Conservation (phyloP, 2,888 invertebrate species). For the Ennomos erosarius region DNA sequence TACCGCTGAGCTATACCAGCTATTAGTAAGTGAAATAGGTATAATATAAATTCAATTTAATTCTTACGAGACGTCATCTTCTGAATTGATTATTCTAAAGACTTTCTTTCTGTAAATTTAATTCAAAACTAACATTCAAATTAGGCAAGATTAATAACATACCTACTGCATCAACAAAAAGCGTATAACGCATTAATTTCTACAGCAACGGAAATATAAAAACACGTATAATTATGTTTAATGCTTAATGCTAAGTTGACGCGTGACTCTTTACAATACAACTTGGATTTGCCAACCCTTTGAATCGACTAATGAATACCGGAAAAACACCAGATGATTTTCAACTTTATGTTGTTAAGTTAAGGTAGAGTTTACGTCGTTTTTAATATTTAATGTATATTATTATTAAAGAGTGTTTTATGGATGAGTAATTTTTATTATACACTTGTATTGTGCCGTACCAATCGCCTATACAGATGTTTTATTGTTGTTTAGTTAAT, state of each 20-base stretch:
- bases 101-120: slow-evolving; percentile 19
- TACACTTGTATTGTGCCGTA: slow-evolving; percentile 63
- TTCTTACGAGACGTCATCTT: too few species aligned
- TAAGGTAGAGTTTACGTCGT: slow-evolving; percentile 46
- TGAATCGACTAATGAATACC: slow-evolving; percentile 78
- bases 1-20: too few species aligned
- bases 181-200: slow-evolving; percentile 58
- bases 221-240: slow-evolving; percentile 73
- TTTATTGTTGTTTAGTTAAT: slow-evolving; percentile 52
- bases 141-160: slow-evolving; percentile 34
- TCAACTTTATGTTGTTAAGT: slow-evolving; percentile 42
- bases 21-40: too few species aligned
- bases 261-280: slow-evolving; percentile 82
- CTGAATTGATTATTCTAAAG: slow-evolving; percentile 6
- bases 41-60: too few species aligned
- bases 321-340: slow-evolving; percentile 29
- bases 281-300: slow-evolving; percentile 84
- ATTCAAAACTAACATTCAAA: slow-evolving; percentile 28
- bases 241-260: slow-evolving; percentile 74
- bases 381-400: slow-evolving; percentile 58
- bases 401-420: slow-evolving; percentile 73
- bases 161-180: slow-evolving; percentile 35
- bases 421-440: slow-evolving; percentile 82
- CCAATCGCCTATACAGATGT: slow-evolving; percentile 53
- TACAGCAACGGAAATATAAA: slow-evolving; percentile 78